Percentiles rank a stretch among this genome's conserved stretches.
Evolutionary conservation across 2,113 vertebrate species (phyloP).

Genomic region (Protobothrops mucrosquamatus): DNA sequence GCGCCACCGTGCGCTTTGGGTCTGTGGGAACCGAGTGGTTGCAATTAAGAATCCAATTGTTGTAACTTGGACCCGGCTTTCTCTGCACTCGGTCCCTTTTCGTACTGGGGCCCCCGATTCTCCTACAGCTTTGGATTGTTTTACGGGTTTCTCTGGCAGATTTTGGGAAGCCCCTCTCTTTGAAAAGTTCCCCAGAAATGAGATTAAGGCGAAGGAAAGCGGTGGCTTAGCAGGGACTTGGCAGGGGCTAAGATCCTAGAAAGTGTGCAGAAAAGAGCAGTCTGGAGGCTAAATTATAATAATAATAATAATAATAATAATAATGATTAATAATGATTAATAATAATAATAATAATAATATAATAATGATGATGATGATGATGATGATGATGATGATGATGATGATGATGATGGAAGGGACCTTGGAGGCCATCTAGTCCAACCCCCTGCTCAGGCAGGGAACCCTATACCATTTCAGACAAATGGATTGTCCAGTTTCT

Average conservation of each 20-base stretch:
- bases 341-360: no score
- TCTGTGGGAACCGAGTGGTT: constrained; percentile 35
- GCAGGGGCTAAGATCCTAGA: no score
- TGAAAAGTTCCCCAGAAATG: background rate
- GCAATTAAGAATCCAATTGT: constrained; percentile 37
- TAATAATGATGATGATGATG: no score
- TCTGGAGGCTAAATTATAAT: background rate
- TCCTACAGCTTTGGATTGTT: background rate
- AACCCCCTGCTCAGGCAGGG: background rate
- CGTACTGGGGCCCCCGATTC: background rate
- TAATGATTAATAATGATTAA: no score
- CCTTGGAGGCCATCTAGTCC: background rate
- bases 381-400: no score
- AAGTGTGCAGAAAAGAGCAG: background rate
- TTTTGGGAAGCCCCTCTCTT: rapidly evolving
- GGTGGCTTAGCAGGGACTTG: background rate
- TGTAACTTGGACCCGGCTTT: constrained; percentile 16
- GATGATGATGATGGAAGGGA: no score
- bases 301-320: no score
- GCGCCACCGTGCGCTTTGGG: background rate
- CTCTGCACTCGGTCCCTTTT: background rate
- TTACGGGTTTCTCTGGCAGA: no score
- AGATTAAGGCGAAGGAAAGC: background rate
- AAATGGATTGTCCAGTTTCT: background rate
- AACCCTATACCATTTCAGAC: background rate